These are phyloP conservation scores for Lynx canadensis DNA, from an alignment of 2,113 vertebrate genomes.

Conservation along the genomic window DNA sequence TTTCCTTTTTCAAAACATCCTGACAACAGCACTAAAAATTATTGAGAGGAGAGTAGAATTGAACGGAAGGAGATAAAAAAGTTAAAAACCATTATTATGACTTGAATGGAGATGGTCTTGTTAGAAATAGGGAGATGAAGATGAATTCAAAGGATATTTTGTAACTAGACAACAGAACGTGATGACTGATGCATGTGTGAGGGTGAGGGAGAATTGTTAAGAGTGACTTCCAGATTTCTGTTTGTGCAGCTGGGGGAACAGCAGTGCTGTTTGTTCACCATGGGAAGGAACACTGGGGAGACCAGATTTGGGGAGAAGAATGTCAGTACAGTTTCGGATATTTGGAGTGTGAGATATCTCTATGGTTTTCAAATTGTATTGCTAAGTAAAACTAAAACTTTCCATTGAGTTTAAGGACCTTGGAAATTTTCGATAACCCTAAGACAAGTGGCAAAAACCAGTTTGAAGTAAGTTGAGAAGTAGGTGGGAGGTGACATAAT, in stretches of 20 bases:
- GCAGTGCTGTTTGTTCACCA: no score
- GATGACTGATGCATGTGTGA: background rate
- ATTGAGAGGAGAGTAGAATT: background rate
- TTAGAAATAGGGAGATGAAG: background rate
- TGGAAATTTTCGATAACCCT: background rate
- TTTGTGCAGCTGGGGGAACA: background rate
- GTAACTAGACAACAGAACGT: background rate
- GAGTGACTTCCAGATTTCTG: background rate
- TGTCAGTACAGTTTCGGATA: background rate
- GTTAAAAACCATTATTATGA: background rate
- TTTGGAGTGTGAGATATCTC: background rate
- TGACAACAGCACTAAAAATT: background rate
- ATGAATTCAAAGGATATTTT: background rate
- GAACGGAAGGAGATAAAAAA: background rate
- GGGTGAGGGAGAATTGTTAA: background rate
- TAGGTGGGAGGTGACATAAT: background rate
- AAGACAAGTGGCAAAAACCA: background rate
- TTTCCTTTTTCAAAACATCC: background rate
- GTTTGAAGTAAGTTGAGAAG: background rate
- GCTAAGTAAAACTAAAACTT: background rate
- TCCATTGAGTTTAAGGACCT: background rate
- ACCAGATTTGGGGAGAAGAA: background rate
- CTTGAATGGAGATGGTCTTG: background rate
- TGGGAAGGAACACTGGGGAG: background rate
- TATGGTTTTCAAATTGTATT: background rate